Percentiles rank a stretch among this genome's conserved stretches.
phyloP scores from a whole-genome alignment of 2,113 vertebrate genomes.

The Hippocampus zosterae region DNA sequence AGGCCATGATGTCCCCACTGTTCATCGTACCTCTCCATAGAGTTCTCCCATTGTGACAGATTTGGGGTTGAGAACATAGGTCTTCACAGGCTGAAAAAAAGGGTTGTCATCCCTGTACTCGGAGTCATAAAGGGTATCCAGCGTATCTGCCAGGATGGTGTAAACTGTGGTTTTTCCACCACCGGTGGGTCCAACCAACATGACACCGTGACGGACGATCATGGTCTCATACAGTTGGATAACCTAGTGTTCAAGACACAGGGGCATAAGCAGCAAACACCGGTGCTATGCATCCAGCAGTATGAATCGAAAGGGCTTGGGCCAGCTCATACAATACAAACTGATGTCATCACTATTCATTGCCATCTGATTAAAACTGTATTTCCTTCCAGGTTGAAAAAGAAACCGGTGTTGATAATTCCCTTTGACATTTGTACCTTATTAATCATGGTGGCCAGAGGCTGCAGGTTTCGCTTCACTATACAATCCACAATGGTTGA shows the following conservation, averaged over 20 bases:
- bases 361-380: not conserved
- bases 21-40: conserved; percentile 73
- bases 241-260: conserved; percentile 52
- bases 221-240: conserved; percentile 87
- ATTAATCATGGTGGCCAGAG: conserved; percentile 72
- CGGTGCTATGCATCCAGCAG: not conserved
- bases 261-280: not conserved
- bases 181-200: conserved; percentile 84
- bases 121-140: conserved; percentile 66
- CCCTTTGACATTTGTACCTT: conserved; percentile 57
- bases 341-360: not conserved
- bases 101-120: conserved; percentile 59
- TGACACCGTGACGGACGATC: conserved; percentile 85
- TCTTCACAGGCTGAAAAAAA: conserved; percentile 80
- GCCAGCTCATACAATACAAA: too few relatives aligned
- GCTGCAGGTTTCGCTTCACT: conserved; percentile 71
- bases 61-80: conserved; percentile 82
- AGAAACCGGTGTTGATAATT: not conserved
- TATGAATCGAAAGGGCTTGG: not conserved
- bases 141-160: conserved; percentile 72
- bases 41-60: conserved; percentile 87
- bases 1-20: not conserved
- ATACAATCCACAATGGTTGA: conserved; percentile 77
- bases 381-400: not conserved
- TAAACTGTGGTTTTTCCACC: conserved; percentile 85